Evolutionary conservation across 1,140 invertebrate genomes (phyloP), one percentile per base, ranked within the genome.

Genomic region (Eriocheir sinensis): DNA sequence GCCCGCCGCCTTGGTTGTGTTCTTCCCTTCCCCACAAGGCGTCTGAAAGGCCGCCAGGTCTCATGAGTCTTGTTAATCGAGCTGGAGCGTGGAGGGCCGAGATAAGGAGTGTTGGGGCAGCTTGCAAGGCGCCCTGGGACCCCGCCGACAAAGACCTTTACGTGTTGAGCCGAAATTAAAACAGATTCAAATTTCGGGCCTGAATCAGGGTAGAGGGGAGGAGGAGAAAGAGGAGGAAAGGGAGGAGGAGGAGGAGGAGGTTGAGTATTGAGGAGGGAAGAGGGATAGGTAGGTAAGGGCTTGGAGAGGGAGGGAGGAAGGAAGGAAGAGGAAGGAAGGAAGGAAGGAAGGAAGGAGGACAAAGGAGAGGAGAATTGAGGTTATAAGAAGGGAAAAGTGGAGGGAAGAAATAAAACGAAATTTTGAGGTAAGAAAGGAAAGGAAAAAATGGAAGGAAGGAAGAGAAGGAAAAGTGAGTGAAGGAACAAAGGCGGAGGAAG

Each of bases 131-230:
- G 91, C 89, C 95, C 92, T 90, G 44, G 36, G 95, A 81, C 94
- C 83, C 30, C 91, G 44, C 94, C 81, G 93, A 95, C 95, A 95
- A 95, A 95, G 92, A 94, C 92, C 80, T 93, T 93, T 95, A 95
- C 95, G 95, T 95, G 95, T 95, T 95, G 95, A 92, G 89, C 94
- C 95, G 94, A 95, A 95, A 95, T 95, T 95, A 95, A 95, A 95
- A 95, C 95, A 95, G 95, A 95, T 95, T 93, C 93, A 95, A 93
- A 95, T 94, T 95, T 92, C 89, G 94, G 91, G 92, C 81, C 94
- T 93, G 60, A 89, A 93, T 92, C 93, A 92, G 41, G 85, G 36
- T n/a, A 6, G 21, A 53, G 53, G 44, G 40, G 6, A 30, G 89
- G 15, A 0, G 89, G 40, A 21, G 88, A 17, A 15, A 15, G 88